phyloP scores from a whole-genome alignment of 1,140 invertebrate genomes.

The Sminthurides bifidus region DNA sequence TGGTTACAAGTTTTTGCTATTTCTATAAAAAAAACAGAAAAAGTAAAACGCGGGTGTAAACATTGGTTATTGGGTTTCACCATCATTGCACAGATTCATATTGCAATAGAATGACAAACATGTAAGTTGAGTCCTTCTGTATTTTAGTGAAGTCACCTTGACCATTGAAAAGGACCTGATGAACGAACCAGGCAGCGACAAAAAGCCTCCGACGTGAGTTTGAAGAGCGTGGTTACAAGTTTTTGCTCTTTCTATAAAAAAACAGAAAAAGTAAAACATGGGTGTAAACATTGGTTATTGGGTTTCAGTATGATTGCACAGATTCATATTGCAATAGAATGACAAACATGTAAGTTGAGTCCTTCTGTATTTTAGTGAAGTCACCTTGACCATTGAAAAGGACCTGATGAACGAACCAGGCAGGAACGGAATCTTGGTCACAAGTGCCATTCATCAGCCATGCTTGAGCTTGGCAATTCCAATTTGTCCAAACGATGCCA shows the following conservation, averaged over 20 bases:
- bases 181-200: slow-evolving; percentile 27
- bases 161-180: slow-evolving; percentile 20
- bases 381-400: slow-evolving; percentile 11
- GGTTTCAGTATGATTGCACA: slow-evolving; percentile 21
- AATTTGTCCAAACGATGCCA: slow-evolving; percentile 17
- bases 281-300: too few species aligned
- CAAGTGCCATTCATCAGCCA: slow-evolving; percentile 12
- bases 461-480: slow-evolving; percentile 27
- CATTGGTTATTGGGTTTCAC: not conserved
- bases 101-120: slow-evolving; percentile 34
- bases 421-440: slow-evolving; percentile 14
- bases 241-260: too few species aligned
- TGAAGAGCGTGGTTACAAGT: too few species aligned
- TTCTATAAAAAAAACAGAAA: too few species aligned
- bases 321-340: slow-evolving; percentile 44
- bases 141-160: slow-evolving; percentile 22
- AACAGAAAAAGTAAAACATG: too few species aligned
- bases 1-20: too few species aligned
- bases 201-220: slow-evolving; percentile 33
- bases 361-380: slow-evolving; percentile 40
- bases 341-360: slow-evolving; percentile 38
- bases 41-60: too few species aligned
- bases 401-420: slow-evolving; percentile 16
- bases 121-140: slow-evolving; percentile 44
- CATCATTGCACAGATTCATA: slow-evolving; percentile 43